phyloP scores from a whole-genome alignment of 2,797 vertebrate species.

The Adrianichthys oophorus region DNA sequence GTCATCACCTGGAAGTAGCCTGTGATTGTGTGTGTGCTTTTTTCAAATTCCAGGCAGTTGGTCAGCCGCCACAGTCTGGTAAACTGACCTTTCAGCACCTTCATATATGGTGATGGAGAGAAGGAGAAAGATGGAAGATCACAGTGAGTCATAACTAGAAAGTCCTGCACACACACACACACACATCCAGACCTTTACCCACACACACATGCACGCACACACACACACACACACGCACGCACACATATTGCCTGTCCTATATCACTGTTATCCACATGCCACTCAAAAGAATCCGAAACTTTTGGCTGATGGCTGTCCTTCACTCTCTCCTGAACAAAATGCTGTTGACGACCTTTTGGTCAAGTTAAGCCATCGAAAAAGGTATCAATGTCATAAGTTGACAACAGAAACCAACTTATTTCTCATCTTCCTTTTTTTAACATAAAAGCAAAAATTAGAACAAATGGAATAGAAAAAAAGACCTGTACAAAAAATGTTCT shows the following conservation, averaged over 20 bases:
- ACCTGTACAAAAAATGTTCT: no score
- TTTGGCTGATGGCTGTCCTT: conserved; percentile 45
- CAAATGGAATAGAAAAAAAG: no score
- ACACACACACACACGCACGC: no score
- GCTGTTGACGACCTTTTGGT: conserved; percentile 40
- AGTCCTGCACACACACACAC: background rate
- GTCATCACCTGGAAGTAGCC: conserved; percentile 65
- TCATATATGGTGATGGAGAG: conserved; percentile 30
- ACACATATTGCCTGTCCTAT: background rate
- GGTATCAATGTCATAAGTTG: background rate
- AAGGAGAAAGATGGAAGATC: conserved; percentile 13
- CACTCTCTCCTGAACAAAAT: conserved; percentile 50
- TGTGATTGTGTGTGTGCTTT: conserved; percentile 55
- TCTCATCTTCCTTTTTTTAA: no score
- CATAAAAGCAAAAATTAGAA: no score
- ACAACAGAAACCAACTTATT: no score
- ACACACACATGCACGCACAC: no score
- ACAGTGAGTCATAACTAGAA: conserved; percentile 37
- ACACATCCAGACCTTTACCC: no score
- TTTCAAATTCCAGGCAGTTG: conserved; percentile 64
- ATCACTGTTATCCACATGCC: conserved; percentile 26
- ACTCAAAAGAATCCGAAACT: conserved; percentile 38
- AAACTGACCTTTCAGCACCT: conserved; percentile 71
- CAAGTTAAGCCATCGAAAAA: conserved; percentile 16
- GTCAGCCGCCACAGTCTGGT: conserved; percentile 58